These are phyloP conservation scores for Hyles lineata DNA, from an alignment of 2,888 invertebrate genomes.

Conservation along the genomic window DNA sequence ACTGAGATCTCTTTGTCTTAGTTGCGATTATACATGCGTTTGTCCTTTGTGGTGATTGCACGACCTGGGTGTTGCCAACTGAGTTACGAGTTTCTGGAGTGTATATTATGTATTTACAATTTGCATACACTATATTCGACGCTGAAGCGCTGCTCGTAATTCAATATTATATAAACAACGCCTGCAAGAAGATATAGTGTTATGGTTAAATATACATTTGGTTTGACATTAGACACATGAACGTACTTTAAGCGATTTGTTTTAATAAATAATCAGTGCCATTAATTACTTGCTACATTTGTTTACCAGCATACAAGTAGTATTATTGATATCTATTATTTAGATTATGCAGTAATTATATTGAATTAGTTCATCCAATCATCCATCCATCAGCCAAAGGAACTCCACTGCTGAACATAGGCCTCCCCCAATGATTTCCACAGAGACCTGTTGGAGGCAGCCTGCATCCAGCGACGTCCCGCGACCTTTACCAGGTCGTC, in stretches of 20 bases:
- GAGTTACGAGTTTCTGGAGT: neutral
- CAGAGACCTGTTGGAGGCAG: too few relatives aligned
- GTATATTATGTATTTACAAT: neutral
- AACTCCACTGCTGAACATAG: too few relatives aligned
- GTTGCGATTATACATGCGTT: neutral
- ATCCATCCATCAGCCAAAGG: too few relatives aligned
- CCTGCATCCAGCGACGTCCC: too few relatives aligned
- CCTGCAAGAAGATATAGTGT: neutral
- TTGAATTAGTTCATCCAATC: too few relatives aligned
- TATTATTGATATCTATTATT: too few relatives aligned
- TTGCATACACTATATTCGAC: neutral
- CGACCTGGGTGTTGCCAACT: neutral
- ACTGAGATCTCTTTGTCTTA: neutral
- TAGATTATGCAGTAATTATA: too few relatives aligned
- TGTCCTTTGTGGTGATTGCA: neutral
- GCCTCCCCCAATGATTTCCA: too few relatives aligned
- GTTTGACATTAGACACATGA: neutral
- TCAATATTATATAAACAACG: constrained; percentile 1
- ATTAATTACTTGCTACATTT: too few relatives aligned
- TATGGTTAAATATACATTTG: neutral
- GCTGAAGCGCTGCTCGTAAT: neutral
- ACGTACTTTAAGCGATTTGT: neutral
- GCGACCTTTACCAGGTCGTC: too few relatives aligned
- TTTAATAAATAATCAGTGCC: neutral
- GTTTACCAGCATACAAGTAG: too few relatives aligned